Percentiles rank a stretch among this genome's conserved stretches.
Conservation (phyloP, 1,140 invertebrate genomes). For the Pseudobourletiella spinata region DNA sequence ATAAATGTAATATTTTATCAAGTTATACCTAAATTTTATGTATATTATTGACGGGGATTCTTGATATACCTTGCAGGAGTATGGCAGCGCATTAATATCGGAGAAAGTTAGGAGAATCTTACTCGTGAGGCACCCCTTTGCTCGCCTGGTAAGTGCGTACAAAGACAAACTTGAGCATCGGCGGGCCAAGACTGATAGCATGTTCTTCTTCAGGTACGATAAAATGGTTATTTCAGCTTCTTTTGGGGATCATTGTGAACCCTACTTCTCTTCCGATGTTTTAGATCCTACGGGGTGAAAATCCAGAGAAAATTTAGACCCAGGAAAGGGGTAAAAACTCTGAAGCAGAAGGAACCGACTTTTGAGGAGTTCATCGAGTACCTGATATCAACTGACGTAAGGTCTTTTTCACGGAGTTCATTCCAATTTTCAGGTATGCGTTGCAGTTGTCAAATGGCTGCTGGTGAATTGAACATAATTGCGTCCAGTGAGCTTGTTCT, state of each 20-base stretch:
- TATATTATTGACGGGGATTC: too few species aligned
- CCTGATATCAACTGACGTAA: constrained; percentile 26
- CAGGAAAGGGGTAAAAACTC: constrained; percentile 3
- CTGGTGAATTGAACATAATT: too few species aligned
- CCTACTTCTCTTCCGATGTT: too few species aligned
- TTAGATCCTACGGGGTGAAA: constrained; percentile 16
- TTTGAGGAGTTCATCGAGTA: constrained; percentile 34
- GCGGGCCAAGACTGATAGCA: constrained; percentile 19
- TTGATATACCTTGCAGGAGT: constrained; percentile 14
- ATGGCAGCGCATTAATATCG: constrained; percentile 4
- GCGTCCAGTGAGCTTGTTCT: too few species aligned
- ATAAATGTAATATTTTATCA: too few species aligned
- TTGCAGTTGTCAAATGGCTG: neutral
- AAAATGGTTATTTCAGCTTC: too few species aligned
- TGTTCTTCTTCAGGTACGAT: constrained; percentile 29
- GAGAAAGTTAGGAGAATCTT: constrained; percentile 22
- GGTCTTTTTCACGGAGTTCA: neutral
- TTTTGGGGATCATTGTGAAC: too few species aligned
- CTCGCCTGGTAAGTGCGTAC: constrained; percentile 29
- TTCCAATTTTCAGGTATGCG: neutral
- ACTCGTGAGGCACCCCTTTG: constrained; percentile 27
- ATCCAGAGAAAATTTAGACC: constrained; percentile 22
- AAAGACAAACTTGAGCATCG: constrained; percentile 29
- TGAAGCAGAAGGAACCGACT: constrained; percentile 30
- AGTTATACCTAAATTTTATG: too few species aligned